Conservation (phyloP, 2,113 vertebrate species). For the Entelurus aequoreus region DNA sequence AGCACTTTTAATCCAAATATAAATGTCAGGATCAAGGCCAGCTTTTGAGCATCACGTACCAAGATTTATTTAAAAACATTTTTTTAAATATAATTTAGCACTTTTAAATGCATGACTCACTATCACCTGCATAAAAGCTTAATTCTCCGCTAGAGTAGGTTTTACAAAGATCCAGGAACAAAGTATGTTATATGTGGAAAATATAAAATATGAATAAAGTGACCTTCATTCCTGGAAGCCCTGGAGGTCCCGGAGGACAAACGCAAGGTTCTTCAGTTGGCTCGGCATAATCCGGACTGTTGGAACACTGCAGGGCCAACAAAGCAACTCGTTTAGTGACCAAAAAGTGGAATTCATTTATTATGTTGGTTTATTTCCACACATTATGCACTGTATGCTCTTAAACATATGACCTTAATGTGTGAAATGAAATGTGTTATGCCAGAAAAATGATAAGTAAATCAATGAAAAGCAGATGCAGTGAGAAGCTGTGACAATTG, state of each 20-base stretch:
- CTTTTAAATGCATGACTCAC: no score
- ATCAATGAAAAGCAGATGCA: constrained; percentile 11
- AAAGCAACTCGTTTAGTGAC: not conserved
- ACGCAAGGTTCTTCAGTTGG: constrained; percentile 82
- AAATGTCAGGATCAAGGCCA: no score
- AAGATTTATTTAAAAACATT: no score
- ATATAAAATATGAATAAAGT: constrained; percentile 6
- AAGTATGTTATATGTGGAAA: not conserved
- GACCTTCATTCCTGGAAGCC: constrained; percentile 81
- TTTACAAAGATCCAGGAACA: not conserved
- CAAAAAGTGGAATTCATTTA: no score
- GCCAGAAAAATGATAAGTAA: constrained; percentile 10
- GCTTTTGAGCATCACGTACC: no score
- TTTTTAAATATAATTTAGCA: no score
- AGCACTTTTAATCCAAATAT: no score
- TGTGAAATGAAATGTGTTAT: constrained; percentile 5
- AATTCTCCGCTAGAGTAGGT: not conserved
- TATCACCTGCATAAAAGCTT: not conserved
- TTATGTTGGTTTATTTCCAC: no score
- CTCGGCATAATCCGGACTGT: constrained; percentile 77
- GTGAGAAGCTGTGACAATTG: constrained; percentile 2
- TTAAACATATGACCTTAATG: not conserved
- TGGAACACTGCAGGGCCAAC: constrained; percentile 75
- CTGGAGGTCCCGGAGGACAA: constrained; percentile 85
- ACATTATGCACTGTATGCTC: no score